These are phyloP conservation scores for Dicerorhinus sumatrensis DNA, from an alignment of 2,113 vertebrate genomes.

Conservation along the genomic window DNA sequence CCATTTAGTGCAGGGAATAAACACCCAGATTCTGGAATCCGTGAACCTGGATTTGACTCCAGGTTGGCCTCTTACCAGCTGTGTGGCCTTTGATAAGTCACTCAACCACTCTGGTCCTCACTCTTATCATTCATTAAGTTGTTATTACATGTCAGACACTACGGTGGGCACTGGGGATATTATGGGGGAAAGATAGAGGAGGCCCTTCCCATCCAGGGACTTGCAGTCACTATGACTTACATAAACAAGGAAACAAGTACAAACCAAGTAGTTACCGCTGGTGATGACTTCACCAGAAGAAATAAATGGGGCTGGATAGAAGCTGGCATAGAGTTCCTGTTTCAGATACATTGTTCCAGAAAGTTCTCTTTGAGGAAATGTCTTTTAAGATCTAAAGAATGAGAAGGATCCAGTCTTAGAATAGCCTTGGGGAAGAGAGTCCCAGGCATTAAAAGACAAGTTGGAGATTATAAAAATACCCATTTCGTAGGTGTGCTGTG, in stretches of 20 bases:
- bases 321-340: not conserved
- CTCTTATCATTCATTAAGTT: not conserved
- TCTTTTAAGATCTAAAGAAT: not conserved
- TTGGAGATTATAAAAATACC: not conserved
- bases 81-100: not conserved
- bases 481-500: not conserved
- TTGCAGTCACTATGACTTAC: not conserved
- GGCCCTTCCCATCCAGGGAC: not conserved
- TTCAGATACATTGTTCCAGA: not conserved
- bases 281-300: not conserved
- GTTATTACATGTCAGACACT: not conserved
- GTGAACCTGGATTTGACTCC: not conserved
- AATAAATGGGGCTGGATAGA: not conserved
- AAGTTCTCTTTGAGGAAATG: not conserved
- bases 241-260: not conserved
- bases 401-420: not conserved
- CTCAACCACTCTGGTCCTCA: not conserved
- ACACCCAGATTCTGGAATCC: not conserved
- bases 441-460: not conserved
- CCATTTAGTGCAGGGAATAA: not conserved
- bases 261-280: not conserved
- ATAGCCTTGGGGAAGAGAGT: not conserved
- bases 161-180: rapidly evolving
- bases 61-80: not conserved
- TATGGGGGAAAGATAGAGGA: not conserved